Evolutionary conservation across 2,888 invertebrate genomes (phyloP), one percentile per base, ranked within the genome.

Genomic region (Alloplasta piceator): DNA sequence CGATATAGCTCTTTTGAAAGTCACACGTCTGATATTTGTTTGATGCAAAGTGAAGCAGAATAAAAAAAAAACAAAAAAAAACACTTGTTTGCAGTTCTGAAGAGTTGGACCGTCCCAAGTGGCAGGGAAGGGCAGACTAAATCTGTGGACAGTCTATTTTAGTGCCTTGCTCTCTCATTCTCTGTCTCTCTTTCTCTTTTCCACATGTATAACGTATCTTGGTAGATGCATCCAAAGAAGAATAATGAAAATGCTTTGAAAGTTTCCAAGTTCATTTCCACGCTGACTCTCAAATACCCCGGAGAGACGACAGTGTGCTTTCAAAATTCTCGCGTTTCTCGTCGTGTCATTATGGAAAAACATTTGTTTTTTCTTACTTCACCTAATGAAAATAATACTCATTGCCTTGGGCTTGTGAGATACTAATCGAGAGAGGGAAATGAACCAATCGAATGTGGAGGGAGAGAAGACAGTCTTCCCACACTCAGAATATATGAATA

Each of bases 121-220:
- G 82, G 79, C 84, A 79, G 85, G 84, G 85, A 87, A 86, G 86
- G 87, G 84, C 85, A 87, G 85, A 86, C 87, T 86, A 86, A 86
- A 85, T 86, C 84, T 86, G 85, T 84, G 85, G 85, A 85, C 85
- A 85, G 78, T 86, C 88, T 88, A 88, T 87, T 87, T 88, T 86
- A 78, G 87, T 85, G 80, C 83, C 83, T 14, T 61, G 66, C 64
- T 66, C 56, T 64, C 48, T 48, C 60, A 43, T 46, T 12, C 46
- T 66, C 58, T 50, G 26, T 66, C 16, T 64, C 66, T 56, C 52
- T 58, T 67, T 78, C 50, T 66, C 68, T 72, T 61, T 67, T 55
- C 50, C 48, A 60, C 66, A 38, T 63, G 72, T 41, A 63, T 55
- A 67, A 50, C 38, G 64, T 80, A 63, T 73, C 55, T 46, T 61